Evolutionary conservation across 2,797 vertebrate genomes (phyloP).

Genomic region (Girardinus metallicus): DNA sequence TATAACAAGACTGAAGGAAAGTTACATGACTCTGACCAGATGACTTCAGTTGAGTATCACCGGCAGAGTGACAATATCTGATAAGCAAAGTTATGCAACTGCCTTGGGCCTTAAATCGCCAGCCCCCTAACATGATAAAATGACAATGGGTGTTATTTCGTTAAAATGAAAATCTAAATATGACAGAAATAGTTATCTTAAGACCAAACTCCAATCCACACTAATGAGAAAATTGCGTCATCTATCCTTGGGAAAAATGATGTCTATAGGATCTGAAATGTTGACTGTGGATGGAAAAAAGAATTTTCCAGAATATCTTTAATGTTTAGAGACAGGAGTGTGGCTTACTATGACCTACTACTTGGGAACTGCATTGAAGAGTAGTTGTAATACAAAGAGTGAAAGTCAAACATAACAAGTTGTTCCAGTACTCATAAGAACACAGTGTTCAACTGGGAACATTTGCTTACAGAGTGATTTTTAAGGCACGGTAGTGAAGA

Average conservation of each 20-base stretch:
- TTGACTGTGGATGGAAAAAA: background rate
- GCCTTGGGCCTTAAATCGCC: background rate
- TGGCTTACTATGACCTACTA: background rate
- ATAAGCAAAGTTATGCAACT: background rate
- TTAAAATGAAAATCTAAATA: background rate
- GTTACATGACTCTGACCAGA: background rate
- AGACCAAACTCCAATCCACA: background rate
- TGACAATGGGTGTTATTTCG: background rate
- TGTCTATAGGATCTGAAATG: background rate
- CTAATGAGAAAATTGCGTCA: background rate
- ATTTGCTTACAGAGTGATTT: background rate
- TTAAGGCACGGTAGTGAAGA: background rate
- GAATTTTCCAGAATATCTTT: background rate
- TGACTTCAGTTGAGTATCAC: background rate
- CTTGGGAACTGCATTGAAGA: background rate
- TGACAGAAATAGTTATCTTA: background rate
- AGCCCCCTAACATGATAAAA: background rate
- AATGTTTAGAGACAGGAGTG: background rate
- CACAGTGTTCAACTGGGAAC: background rate
- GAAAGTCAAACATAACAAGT: background rate
- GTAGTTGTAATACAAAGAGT: background rate
- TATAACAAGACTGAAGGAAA: background rate
- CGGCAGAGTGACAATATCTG: background rate
- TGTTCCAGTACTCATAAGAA: background rate
- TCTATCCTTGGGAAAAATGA: background rate